A percentile compares a stretch with the other conserved stretches of the same genome.
phyloP scores from a whole-genome alignment of 2,797 vertebrate species.

The Valencia hispanica region DNA sequence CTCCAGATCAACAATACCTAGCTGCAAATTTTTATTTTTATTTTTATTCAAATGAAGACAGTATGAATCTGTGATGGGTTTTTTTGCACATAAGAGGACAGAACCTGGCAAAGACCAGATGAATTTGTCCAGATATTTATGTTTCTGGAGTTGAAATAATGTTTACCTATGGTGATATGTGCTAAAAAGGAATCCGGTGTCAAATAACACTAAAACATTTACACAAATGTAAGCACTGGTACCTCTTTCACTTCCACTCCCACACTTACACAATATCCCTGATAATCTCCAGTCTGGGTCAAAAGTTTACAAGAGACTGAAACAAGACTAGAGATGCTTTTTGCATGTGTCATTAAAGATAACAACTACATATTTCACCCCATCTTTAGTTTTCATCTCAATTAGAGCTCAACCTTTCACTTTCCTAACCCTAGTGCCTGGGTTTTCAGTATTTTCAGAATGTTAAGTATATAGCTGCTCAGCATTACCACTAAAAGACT shows the following conservation, averaged over 20 bases:
- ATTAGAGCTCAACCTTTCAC: background rate
- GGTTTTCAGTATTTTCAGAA: slow-evolving; percentile 57
- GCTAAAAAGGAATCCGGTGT: no score
- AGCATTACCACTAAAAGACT: slow-evolving; percentile 54
- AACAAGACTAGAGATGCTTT: background rate
- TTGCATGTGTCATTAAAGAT: background rate
- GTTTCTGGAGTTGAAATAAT: background rate
- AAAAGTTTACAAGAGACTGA: background rate
- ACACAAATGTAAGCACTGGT: background rate
- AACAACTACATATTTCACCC: background rate
- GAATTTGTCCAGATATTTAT: background rate
- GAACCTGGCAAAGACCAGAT: background rate
- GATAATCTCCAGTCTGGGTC: background rate
- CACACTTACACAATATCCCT: background rate
- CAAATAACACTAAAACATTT: background rate
- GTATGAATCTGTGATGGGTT: background rate
- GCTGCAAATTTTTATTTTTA: background rate
- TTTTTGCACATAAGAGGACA: background rate
- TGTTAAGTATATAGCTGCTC: slow-evolving; percentile 49
- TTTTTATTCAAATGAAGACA: background rate
- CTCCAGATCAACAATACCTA: background rate
- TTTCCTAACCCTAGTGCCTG: background rate
- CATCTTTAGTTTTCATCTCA: background rate
- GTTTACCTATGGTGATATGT: background rate
- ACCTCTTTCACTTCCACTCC: background rate